These are phyloP conservation scores for Drosophila sordidula DNA, from an alignment of 2,888 invertebrate species.

Conservation along the genomic window DNA sequence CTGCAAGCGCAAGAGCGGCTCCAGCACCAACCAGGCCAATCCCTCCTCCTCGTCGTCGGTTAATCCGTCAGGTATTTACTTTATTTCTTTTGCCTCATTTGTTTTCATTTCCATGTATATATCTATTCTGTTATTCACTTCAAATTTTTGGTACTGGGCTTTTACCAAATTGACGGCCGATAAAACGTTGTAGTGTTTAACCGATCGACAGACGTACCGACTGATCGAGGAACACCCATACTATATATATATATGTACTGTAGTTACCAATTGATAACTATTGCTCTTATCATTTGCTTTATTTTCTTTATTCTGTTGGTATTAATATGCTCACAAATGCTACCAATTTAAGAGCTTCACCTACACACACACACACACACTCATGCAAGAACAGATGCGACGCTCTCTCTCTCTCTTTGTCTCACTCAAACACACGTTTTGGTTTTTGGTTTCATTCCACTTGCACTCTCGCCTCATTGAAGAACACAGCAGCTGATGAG, in stretches of 20 bases:
- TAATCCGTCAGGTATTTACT: constrained; percentile 84
- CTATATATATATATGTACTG: background rate
- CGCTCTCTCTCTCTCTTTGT: constrained; percentile 16
- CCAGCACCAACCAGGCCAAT: constrained; percentile 58
- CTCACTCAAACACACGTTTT: constrained; percentile 1
- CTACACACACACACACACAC: constrained; percentile 14
- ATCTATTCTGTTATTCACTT: constrained; percentile 7
- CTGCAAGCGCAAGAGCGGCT: constrained; percentile 86
- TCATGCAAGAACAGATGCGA: constrained; percentile 11
- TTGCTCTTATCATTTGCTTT: constrained; percentile 33
- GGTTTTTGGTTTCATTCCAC: constrained; percentile 9
- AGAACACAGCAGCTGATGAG: constrained; percentile 11
- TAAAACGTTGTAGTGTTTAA: background rate
- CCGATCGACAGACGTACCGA: constrained; percentile 3
- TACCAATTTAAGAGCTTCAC: constrained; percentile 21
- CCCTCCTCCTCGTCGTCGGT: constrained; percentile 77
- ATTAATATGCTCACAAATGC: constrained; percentile 8
- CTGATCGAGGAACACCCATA: background rate
- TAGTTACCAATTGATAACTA: background rate
- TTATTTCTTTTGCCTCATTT: constrained; percentile 41
- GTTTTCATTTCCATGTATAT: constrained; percentile 12
- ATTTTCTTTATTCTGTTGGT: constrained; percentile 8
- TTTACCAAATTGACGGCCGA: constrained; percentile 10
- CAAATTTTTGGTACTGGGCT: constrained; percentile 10
- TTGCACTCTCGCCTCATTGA: constrained; percentile 35